Percentiles rank a stretch among this genome's conserved stretches.
Evolutionary conservation across 2,113 vertebrate genomes (phyloP).

Genomic region (Cathartes aura): DNA sequence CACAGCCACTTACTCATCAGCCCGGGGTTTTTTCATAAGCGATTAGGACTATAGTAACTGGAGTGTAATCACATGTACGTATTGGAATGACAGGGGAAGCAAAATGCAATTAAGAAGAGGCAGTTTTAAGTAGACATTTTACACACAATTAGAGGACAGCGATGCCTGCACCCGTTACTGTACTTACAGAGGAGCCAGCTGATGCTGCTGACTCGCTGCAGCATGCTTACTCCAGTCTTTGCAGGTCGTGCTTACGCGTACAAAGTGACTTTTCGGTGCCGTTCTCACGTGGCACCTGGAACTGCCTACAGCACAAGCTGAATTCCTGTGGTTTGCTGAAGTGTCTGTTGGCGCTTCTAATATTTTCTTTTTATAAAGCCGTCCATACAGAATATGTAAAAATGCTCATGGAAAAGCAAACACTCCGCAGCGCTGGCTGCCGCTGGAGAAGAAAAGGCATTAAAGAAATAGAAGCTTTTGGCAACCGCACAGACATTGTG

Average conservation of each 20-base stretch:
- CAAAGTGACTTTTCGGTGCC: neutral
- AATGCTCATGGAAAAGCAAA: neutral
- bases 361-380: neutral
- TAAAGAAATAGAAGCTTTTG: neutral
- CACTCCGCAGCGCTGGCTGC: neutral
- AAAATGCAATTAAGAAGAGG: neutral
- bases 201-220: neutral
- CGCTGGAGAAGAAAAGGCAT: neutral
- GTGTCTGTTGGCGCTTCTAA: neutral
- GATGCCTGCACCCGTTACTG: fast-evolving
- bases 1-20: neutral
- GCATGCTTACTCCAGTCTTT: neutral
- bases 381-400: neutral
- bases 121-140: neutral
- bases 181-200: neutral
- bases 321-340: neutral
- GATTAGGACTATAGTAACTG: neutral
- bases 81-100: neutral
- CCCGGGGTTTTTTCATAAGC: too few relatives aligned
- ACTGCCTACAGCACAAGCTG: neutral
- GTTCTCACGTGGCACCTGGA: neutral
- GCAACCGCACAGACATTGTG: neutral
- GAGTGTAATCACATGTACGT: fast-evolving
- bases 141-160: neutral
- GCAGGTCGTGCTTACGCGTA: neutral